Evolutionary conservation across 2,113 vertebrate genomes (phyloP), one percentile per base, ranked within the genome.

Genomic region (Clinocottus analis): DNA sequence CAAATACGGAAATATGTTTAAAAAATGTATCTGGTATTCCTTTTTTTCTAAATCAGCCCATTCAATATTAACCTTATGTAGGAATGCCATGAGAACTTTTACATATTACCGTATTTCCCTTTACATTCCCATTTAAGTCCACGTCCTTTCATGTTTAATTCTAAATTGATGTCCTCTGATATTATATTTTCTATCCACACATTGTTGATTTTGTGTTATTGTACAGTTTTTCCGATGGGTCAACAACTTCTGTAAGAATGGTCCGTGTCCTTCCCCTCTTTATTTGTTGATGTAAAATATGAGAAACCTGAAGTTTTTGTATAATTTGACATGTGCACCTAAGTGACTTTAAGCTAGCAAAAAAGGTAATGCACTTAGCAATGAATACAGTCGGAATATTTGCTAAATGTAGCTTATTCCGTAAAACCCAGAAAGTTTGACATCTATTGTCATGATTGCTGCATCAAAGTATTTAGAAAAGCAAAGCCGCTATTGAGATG

Each of bases 241-340:
- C 56, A 43, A 58, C 62, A 67, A 67, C 83, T 69, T 53, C 47
- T 82, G 37, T 79, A 72, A 75, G 65, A 80, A 33, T 31, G 61
- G 11, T 77, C 67, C 69, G 51, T 79, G 41, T 75, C 51, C 49
- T 75, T 10, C 39, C 69, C 62, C 63, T 86, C 73, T 85, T 78
- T 89, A 75, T 80, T 86, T 86, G 80, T 89, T 87, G 49, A 72
- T 92, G 83, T 86, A 88, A 85, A 82, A 85, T 86, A 86, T 85
- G 84, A 86, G 76, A 90, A 80, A 74, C 47, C 66, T 82, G 77
- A 87, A 63, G 70, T 87, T 87, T 83, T 84, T 92, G 75, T 90
- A 82, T 76, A 75, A 87, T 91, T 92, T 90, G 87, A 89, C 85
- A 83, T 78, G 83, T 85, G 79, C 83, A 91, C 75, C 80, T 64